Evolutionary conservation across 1,140 invertebrate species (phyloP).

Genomic region (Zaprionus davidi): DNA sequence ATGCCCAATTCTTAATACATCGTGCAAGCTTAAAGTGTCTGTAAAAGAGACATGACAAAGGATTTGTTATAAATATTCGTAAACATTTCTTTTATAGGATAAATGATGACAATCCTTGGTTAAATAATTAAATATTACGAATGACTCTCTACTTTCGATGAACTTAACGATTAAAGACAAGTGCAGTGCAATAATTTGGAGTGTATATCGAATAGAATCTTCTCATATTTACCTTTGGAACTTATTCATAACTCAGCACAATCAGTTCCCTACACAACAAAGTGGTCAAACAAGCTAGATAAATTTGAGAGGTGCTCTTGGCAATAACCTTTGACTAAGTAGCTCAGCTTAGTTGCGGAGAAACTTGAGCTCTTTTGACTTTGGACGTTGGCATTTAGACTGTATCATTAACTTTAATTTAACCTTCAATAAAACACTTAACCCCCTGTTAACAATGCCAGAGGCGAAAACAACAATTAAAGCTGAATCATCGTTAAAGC

Average conservation of each 20-base stretch:
- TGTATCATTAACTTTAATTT: constrained; percentile 67
- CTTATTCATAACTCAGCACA: no score
- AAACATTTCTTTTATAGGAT: no score
- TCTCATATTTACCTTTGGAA: no score
- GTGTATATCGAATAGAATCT: no score
- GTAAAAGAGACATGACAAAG: not conserved
- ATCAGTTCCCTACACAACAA: no score
- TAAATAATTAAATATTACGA: no score
- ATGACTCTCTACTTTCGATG: no score
- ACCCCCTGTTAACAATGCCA: constrained; percentile 34
- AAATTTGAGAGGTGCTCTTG: not conserved
- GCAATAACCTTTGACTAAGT: not conserved
- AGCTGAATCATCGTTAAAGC: constrained; percentile 60
- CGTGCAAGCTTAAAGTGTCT: not conserved
- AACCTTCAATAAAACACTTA: constrained; percentile 59
- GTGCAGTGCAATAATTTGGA: no score
- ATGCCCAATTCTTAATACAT: constrained; percentile 4
- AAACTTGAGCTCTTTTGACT: constrained; percentile 18
- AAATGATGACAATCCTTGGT: no score
- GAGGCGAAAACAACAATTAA: constrained; percentile 58
- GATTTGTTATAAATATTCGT: not conserved
- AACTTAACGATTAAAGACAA: no score
- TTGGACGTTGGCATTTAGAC: constrained; percentile 8
- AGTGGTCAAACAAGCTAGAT: not conserved
- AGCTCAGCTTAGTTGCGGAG: no score